phyloP scores from a whole-genome alignment of 2,113 vertebrate species.

The Ellobius talpinus region DNA sequence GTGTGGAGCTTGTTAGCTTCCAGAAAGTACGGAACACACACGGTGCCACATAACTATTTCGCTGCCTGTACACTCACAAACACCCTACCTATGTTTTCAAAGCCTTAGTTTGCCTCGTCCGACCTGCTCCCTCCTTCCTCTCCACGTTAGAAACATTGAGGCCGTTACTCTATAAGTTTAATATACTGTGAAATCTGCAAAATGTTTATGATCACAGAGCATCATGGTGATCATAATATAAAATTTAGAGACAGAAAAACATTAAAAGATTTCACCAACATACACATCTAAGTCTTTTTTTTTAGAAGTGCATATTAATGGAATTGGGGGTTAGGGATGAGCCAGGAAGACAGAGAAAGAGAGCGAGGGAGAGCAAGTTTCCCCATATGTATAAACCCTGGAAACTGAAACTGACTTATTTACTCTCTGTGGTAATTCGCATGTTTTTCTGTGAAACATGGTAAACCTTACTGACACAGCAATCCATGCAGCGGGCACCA shows the following conservation, averaged over 20 bases:
- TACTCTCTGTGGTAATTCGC: neutral
- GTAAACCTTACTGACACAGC: constrained; percentile 24
- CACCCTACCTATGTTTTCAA: constrained; percentile 30
- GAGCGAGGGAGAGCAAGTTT: neutral
- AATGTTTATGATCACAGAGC: neutral
- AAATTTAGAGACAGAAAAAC: constrained; percentile 8
- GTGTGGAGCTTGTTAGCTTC: constrained; percentile 60
- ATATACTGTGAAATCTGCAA: neutral
- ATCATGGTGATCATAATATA: neutral
- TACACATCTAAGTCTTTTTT: neutral
- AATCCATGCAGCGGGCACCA: neutral
- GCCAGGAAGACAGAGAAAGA: neutral
- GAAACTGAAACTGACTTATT: constrained; percentile 15
- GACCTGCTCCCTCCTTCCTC: neutral
- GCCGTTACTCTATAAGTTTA: neutral
- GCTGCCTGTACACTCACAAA: constrained; percentile 58
- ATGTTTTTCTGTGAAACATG: constrained; percentile 21
- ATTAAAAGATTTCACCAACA: constrained; percentile 46
- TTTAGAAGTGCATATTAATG: constrained; percentile 7
- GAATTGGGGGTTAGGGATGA: neutral
- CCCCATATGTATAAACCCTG: constrained; percentile 46
- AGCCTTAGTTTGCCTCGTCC: constrained; percentile 15
- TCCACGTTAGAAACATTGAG: neutral
- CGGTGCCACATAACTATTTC: constrained; percentile 47
- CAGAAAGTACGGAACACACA: constrained; percentile 73